Conservation (phyloP, 2,888 invertebrate species). For the Drosophila nigritarsus region DNA sequence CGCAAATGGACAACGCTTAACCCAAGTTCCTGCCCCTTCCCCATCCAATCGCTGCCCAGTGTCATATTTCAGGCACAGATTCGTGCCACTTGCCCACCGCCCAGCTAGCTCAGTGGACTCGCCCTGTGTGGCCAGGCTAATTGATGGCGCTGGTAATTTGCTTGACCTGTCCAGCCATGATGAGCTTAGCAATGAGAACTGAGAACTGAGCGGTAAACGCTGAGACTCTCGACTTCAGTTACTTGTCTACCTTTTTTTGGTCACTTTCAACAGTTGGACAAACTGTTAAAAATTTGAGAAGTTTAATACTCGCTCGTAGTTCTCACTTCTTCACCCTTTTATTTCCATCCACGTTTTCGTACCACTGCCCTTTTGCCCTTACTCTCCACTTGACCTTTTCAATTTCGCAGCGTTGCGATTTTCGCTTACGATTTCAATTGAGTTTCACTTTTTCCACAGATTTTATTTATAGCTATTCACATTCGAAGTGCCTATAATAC, state of each 20-base stretch:
- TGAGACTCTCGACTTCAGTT: not conserved
- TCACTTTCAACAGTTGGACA: slow-evolving; percentile 2
- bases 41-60: slow-evolving; percentile 20
- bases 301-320: not conserved
- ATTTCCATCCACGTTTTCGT: not conserved
- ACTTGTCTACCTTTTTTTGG: not conserved
- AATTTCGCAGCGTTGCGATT: slow-evolving; percentile 33
- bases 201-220: not conserved
- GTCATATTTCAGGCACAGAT: slow-evolving; percentile 69
- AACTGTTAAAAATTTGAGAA: slow-evolving; percentile 1
- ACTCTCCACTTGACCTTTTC: slow-evolving; percentile 13
- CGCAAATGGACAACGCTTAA: slow-evolving; percentile 75
- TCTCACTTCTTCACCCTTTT: not conserved
- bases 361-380: not conserved
- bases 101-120: slow-evolving; percentile 1
- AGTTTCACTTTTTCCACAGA: slow-evolving; percentile 48
- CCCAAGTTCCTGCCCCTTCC: slow-evolving; percentile 6
- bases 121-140: slow-evolving; percentile 42
- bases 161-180: slow-evolving; percentile 22
- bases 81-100: not conserved
- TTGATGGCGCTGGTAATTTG: slow-evolving; percentile 74
- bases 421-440: slow-evolving; percentile 36
- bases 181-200: slow-evolving; percentile 27
- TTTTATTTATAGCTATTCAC: slow-evolving; percentile 54
- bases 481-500: slow-evolving; percentile 34